Conservation (phyloP, 2,888 invertebrate genomes). For the Papilio gigon region DNA sequence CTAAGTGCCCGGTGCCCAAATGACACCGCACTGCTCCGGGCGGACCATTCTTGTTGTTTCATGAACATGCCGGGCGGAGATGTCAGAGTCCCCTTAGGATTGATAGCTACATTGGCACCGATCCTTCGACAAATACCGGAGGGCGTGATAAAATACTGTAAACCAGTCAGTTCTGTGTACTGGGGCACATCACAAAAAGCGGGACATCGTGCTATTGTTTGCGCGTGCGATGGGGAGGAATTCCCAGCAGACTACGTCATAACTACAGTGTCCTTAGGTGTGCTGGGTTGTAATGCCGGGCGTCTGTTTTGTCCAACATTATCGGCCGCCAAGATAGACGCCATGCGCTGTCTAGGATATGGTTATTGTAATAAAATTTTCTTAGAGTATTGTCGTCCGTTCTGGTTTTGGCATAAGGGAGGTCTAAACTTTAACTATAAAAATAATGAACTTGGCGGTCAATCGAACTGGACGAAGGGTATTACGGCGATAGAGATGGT, state of each 20-base stretch:
- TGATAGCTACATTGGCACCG: constrained; percentile 85
- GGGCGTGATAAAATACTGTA: constrained; percentile 84
- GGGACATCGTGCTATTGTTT: constrained; percentile 81
- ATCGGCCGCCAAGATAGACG: constrained; percentile 86
- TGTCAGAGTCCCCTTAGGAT: constrained; percentile 84
- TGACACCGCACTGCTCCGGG: constrained; percentile 77
- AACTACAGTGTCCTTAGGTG: constrained; percentile 89
- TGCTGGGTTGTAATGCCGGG: constrained; percentile 84
- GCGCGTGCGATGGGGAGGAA: constrained; percentile 86
- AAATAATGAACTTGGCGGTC: constrained; percentile 74
- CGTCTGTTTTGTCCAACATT: constrained; percentile 87
- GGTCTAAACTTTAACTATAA: constrained; percentile 85
- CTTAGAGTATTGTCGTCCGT: constrained; percentile 87
- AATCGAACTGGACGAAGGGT: constrained; percentile 88
- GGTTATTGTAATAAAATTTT: constrained; percentile 90
- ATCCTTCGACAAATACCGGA: constrained; percentile 85
- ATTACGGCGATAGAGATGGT: constrained; percentile 86
- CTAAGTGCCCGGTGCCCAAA: constrained; percentile 85
- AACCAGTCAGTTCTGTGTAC: constrained; percentile 86
- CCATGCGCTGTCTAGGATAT: constrained; percentile 86
- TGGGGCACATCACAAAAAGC: constrained; percentile 84
- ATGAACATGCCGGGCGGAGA: constrained; percentile 83
- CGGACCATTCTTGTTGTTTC: constrained; percentile 69
- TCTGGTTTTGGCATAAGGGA: constrained; percentile 87
- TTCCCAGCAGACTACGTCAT: constrained; percentile 90